Percentiles rank a stretch among this genome's conserved stretches.
These are phyloP conservation scores for Euzetes globulus DNA, from an alignment of 2,888 invertebrate species.

Conservation along the genomic window DNA sequence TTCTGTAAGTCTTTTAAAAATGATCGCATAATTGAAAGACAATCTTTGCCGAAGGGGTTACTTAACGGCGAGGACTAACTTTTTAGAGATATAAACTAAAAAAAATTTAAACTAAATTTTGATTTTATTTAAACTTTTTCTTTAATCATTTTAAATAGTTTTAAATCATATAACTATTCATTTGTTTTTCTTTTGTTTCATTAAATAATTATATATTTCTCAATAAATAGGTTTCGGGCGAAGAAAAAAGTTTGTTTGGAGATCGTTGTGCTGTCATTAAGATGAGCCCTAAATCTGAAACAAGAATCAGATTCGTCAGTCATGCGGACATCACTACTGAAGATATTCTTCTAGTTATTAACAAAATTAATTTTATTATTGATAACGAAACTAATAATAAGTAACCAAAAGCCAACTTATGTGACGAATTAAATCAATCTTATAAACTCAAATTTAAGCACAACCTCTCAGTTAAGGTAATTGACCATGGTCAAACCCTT, in stretches of 20 bases:
- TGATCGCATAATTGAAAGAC: too few relatives aligned
- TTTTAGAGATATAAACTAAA: too few relatives aligned
- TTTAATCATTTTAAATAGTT: too few relatives aligned
- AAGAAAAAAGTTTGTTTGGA: conserved; percentile 7
- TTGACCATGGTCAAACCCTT: too few relatives aligned
- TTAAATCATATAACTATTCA: not conserved
- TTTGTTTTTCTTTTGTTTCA: too few relatives aligned
- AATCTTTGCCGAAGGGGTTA: too few relatives aligned
- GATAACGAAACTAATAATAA: conserved; percentile 1
- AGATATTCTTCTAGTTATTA: conserved; percentile 6
- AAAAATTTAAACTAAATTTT: too few relatives aligned
- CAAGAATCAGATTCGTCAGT: not conserved
- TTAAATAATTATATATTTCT: conserved; percentile 3
- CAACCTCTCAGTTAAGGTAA: too few relatives aligned
- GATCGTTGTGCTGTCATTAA: not conserved
- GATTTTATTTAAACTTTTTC: too few relatives aligned
- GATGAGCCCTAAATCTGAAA: not conserved
- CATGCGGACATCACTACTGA: conserved; percentile 11
- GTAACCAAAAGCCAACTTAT: not conserved
- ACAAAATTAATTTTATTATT: conserved; percentile 23
- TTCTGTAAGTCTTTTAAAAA: not conserved
- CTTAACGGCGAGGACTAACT: too few relatives aligned
- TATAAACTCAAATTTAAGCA: too few relatives aligned
- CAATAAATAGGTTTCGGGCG: not conserved
- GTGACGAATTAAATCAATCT: not conserved